Conservation (phyloP, 2,888 invertebrate species). For the Cybosia mesomella region DNA sequence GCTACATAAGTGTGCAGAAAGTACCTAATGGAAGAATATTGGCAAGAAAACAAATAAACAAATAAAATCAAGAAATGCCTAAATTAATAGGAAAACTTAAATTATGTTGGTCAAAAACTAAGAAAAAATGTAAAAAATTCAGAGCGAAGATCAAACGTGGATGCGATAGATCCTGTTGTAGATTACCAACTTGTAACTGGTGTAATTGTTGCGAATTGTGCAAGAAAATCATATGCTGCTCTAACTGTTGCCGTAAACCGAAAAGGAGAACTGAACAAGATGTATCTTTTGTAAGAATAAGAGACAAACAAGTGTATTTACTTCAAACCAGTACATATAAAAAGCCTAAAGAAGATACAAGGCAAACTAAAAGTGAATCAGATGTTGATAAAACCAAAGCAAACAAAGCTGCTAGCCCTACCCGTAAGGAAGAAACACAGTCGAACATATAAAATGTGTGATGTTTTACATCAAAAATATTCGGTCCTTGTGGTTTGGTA, state of each 20-base stretch:
- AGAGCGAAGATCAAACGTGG: not conserved
- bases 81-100: not conserved
- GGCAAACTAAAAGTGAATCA: constrained; percentile 15
- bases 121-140: not conserved
- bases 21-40: not conserved
- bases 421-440: constrained; percentile 6
- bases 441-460: constrained; percentile 7
- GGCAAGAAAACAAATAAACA: not conserved
- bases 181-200: constrained; percentile 4
- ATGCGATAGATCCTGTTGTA: constrained; percentile 2
- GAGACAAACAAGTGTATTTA: constrained; percentile 8
- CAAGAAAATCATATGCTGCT: constrained; percentile 19
- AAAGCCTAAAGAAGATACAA: not conserved
- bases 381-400: not conserved
- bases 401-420: not conserved
- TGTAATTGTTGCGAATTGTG: constrained; percentile 30
- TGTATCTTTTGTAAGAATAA: not conserved
- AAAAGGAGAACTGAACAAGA: constrained; percentile 3
- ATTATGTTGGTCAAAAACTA: too few relatives aligned
- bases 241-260: constrained; percentile 18
- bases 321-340: not conserved
- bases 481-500: not conserved
- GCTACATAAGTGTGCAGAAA: too few relatives aligned
- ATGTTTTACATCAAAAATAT: not conserved
- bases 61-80: not conserved